A percentile compares a stretch with the other conserved stretches of the same genome.
These are phyloP conservation scores for Spea hammondii DNA, from an alignment of 2,797 vertebrate species.

Conservation along the genomic window DNA sequence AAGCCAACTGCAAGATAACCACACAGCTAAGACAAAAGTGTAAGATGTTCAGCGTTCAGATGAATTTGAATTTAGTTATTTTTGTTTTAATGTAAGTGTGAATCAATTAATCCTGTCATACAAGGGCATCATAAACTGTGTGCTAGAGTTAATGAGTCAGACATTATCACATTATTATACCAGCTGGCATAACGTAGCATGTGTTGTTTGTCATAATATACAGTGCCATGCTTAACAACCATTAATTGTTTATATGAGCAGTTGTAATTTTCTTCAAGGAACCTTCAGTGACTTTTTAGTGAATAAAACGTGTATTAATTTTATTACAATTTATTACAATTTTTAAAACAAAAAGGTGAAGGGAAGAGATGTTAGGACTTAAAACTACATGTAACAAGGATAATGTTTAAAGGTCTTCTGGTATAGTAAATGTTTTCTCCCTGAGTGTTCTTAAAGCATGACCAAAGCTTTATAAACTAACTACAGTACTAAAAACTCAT, in stretches of 20 bases:
- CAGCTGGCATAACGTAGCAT: constrained; percentile 96
- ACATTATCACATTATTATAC: constrained; percentile 97
- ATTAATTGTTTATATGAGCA: constrained; percentile 88
- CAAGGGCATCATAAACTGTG: constrained; percentile 96
- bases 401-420: too few species aligned
- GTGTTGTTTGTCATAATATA: constrained; percentile 99
- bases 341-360: too few species aligned
- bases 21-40: constrained; percentile 44
- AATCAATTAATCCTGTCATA: constrained; percentile 98
- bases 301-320: constrained; percentile 71
- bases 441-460: too few species aligned
- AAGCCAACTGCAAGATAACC: background rate
- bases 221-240: constrained; percentile 89
- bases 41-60: constrained; percentile 69
- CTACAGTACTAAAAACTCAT: too few species aligned
- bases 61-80: constrained; percentile 92
- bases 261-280: constrained; percentile 80
- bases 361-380: too few species aligned
- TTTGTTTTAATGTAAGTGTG: constrained; percentile 97
- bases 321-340: too few species aligned
- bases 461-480: too few species aligned
- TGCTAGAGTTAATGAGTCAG: constrained; percentile 96
- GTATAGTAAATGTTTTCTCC: too few species aligned
- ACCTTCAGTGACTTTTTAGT: constrained; percentile 73
- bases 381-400: too few species aligned